Conservation (phyloP, 2,888 invertebrate genomes). For the Teleogryllus oceanicus region DNA sequence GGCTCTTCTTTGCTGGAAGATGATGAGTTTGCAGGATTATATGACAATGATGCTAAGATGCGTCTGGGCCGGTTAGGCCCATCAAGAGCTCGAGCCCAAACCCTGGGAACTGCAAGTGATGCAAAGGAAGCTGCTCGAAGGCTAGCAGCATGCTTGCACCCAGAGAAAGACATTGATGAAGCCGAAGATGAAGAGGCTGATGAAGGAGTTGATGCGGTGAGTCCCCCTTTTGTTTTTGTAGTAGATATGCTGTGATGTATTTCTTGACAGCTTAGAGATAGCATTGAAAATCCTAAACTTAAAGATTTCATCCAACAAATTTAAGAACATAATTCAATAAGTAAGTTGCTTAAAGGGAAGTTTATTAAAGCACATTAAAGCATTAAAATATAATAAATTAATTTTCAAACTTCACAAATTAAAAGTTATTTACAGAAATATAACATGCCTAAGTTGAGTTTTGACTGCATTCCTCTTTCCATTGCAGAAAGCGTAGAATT, state of each 20-base stretch:
- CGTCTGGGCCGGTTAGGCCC: neutral
- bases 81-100: neutral
- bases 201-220: conserved; percentile 53
- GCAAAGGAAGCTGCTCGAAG: conserved; percentile 26
- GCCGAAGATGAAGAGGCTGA: conserved; percentile 55
- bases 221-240: neutral
- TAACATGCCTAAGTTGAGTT: no score
- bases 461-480: no score
- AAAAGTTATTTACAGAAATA: no score
- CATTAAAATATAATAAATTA: no score
- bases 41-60: neutral
- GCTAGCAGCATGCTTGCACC: conserved; percentile 22
- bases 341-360: no score
- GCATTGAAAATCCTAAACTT: no score
- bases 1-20: neutral
- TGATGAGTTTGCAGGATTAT: neutral
- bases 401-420: no score
- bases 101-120: conserved; percentile 24
- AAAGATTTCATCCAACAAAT: no score
- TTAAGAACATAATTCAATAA: no score
- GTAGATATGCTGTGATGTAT: neutral
- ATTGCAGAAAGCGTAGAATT: no score
- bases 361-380: no score
- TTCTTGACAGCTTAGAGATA: neutral
- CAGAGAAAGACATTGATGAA: conserved; percentile 48